A percentile compares a stretch with the other conserved stretches of the same genome.
Conservation (phyloP, 1,140 invertebrate species). For the Melitaea cinxia region DNA sequence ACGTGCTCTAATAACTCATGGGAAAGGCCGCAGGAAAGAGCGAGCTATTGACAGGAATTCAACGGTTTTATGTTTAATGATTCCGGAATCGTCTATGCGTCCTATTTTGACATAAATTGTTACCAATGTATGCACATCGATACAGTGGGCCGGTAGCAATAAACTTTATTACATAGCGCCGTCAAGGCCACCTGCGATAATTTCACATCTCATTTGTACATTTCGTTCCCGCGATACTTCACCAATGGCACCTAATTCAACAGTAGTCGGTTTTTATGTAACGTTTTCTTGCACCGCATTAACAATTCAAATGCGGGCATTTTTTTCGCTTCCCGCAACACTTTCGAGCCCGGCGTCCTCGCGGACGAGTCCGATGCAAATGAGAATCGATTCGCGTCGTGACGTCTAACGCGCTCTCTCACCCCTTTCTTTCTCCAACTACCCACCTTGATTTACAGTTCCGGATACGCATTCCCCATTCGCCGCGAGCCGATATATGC, state of each 20-base stretch:
- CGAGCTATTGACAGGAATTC: slow-evolving; percentile 46
- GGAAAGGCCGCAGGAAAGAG: slow-evolving; percentile 48
- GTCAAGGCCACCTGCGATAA: not conserved
- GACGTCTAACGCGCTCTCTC: slow-evolving; percentile 73
- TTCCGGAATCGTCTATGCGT: not conserved
- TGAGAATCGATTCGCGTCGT: slow-evolving; percentile 74
- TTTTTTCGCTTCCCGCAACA: slow-evolving; percentile 69
- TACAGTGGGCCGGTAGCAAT: not conserved
- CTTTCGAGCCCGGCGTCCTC: slow-evolving; percentile 74
- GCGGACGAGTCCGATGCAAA: slow-evolving; percentile 73
- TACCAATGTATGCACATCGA: slow-evolving; percentile 2
- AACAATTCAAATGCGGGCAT: slow-evolving; percentile 76
- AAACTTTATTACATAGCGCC: not conserved
- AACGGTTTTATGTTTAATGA: slow-evolving; percentile 35
- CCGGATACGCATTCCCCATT: slow-evolving; percentile 69
- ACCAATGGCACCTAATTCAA: slow-evolving; percentile 69
- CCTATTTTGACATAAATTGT: not conserved
- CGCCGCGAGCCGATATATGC: slow-evolving; percentile 59
- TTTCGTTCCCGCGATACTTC: slow-evolving; percentile 52
- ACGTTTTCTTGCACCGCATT: slow-evolving; percentile 72
- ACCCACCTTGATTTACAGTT: slow-evolving; percentile 77
- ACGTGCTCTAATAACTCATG: slow-evolving; percentile 52
- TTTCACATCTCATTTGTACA: slow-evolving; percentile 42
- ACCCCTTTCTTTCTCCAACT: slow-evolving; percentile 77
- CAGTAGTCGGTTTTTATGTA: slow-evolving; percentile 63